A percentile compares a stretch with the other conserved stretches of the same genome.
These are phyloP conservation scores for Mythimna lalbum DNA, from an alignment of 2,888 invertebrate genomes.

Conservation along the genomic window DNA sequence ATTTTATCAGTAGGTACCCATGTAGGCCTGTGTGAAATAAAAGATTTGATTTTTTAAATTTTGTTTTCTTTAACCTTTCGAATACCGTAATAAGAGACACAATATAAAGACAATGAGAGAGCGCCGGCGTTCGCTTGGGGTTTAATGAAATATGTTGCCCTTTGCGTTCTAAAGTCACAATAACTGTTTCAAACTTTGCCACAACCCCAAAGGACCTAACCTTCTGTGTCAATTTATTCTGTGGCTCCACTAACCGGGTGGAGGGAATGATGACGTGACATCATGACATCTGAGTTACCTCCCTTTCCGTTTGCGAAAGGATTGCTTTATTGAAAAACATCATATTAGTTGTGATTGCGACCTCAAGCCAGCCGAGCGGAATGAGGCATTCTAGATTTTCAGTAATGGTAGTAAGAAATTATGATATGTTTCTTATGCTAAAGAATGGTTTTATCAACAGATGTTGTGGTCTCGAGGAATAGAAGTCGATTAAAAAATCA, in stretches of 20 bases:
- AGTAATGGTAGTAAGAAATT: not conserved
- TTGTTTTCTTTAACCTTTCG: no score
- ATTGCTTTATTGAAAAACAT: constrained; percentile 46
- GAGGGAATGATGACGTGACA: constrained; percentile 47
- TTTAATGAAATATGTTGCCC: no score
- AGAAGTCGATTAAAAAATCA: no score
- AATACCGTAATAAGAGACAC: no score
- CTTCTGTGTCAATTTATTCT: constrained; percentile 2
- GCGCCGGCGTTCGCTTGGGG: no score
- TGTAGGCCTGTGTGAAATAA: no score
- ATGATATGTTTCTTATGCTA: not conserved
- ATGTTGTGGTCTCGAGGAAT: no score
- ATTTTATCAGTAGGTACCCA: no score
- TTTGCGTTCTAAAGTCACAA: no score
- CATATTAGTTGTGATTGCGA: constrained; percentile 43
- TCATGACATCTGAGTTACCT: constrained; percentile 50
- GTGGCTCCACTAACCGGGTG: not conserved
- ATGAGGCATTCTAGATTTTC: not conserved
- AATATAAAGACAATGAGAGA: no score
- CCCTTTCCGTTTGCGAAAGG: constrained; percentile 33
- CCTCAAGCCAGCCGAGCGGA: constrained; percentile 22
- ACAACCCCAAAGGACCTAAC: not conserved
- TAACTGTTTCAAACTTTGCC: no score
- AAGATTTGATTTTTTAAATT: no score
- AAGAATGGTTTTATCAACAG: not conserved